Evolutionary conservation across 2,797 vertebrate genomes (phyloP), one percentile per base, ranked within the genome.

Genomic region (Philypnodon macrostomus): DNA sequence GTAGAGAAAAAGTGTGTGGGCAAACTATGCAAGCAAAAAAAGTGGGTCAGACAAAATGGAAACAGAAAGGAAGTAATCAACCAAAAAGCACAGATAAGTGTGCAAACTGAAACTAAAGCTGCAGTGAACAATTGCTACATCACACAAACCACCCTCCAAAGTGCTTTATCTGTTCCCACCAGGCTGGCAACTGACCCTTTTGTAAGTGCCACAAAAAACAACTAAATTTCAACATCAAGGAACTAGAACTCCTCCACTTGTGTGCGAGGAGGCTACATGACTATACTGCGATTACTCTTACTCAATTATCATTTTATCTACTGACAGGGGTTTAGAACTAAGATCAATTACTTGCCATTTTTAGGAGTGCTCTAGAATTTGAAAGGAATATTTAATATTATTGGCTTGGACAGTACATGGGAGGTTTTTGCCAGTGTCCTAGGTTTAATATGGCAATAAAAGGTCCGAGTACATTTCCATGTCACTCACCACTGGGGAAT

Each of bases 161-260:
- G 5, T 15, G 7, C 38, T 16, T 27, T 41, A 16, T 40, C 38
- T 40, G 4, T 16, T 16, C 23, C 24, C 39, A 40, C 23, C 38
- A 41, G 14, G 39, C 39, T 16, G 13, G 10, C 17, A 6, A 46
- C 46, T 21, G 40, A 41, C 33, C 53, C 21, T 26, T 32, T 45
- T 24, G 58, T 41, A 40, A 17, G 39, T 16, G 44, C 35, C 47
- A 38, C 47, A 42, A 37, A 42, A 61, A 47, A 63, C 34, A 12
- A 6, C 13, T 41, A 26, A 41, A 26, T 15, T 26, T 9, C 23
- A 40, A 40, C n/a, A n/a, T n/a, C n/a, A 19, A 13, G 19, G 19
- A 39, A 8, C 19, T 23, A 9, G 14, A 10, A 13, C n/a, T 7
- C 1, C 26, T 3, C 21, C 21, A 6, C 2, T 17, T 19, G 35